These are phyloP conservation scores for Hycleus cichorii DNA, from an alignment of 1,140 invertebrate genomes.

Conservation along the genomic window DNA sequence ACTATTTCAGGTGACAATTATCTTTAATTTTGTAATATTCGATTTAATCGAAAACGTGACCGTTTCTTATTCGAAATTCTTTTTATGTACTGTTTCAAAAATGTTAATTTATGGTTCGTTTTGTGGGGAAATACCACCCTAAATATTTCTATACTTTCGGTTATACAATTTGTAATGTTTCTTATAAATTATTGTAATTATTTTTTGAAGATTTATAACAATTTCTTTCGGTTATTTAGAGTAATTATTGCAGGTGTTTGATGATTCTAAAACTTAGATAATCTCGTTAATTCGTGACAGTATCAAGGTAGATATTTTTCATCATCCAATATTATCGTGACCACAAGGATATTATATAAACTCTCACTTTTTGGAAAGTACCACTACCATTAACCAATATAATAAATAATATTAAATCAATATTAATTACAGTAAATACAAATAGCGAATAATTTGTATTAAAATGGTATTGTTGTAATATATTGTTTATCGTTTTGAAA, in stretches of 20 bases:
- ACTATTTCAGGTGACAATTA: no score
- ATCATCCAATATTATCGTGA: conserved; percentile 14
- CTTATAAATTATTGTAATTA: no score
- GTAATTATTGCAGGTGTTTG: conserved; percentile 10
- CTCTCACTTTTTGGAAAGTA: conserved; percentile 16
- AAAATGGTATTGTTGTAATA: conserved; percentile 9
- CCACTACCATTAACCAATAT: conserved; percentile 6
- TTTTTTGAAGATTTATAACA: conserved; percentile 1
- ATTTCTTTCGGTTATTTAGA: conserved; percentile 4
- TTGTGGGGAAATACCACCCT: no score
- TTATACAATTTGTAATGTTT: no score
- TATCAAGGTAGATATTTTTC: conserved; percentile 15
- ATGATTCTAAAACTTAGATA: conserved; percentile 7
- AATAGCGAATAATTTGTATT: conserved; percentile 11
- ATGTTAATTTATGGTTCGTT: no score
- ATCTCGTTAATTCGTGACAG: conserved; percentile 13
- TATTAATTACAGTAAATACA: conserved; percentile 13
- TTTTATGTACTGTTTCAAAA: no score
- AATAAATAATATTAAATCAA: conserved; percentile 13
- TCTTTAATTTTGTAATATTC: no score
- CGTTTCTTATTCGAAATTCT: no score
- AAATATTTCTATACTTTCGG: no score
- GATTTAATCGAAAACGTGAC: no score
- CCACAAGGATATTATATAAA: conserved; percentile 6
- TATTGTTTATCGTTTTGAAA: not conserved